Base-by-base conservation (phyloP, 2,888 invertebrate genomes). In the Eupithecia insigniata region DNA sequence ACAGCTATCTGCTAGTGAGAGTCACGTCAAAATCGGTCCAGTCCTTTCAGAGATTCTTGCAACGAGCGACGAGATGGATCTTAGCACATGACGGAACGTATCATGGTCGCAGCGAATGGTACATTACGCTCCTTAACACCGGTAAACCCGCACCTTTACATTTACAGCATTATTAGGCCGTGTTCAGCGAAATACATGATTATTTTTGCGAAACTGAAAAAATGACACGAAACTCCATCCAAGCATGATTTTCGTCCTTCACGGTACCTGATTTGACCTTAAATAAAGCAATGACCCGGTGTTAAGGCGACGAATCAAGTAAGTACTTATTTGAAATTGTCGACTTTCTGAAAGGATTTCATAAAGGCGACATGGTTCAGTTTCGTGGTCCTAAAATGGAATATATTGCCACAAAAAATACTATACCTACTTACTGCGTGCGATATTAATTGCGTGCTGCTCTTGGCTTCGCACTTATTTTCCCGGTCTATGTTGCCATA, bases 221-320 rank as follows among this genome's bases (percentile, higher is more conserved):
- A 64, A 64, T 55, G 51, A 51, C 62, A 70, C 67, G 18, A 55
- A 32, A 55, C 22, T 58, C 14, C 51, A 62, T 32, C 39, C 55
- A 65, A 67, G 39, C 71, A 67, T 71, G 67, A 55, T 60, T 34
- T 64, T 62, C 43, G 64, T 61, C 71, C 67, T 71, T 71, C 71
- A 67, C 64, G 71, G 39, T 62, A 43, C n/a, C 36, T 36, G 55
- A 43, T 30, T 55, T 64, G 64, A 64, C 67, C 64, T 62, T 43
- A 43, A 64, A 34, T 34, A n/a, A 64, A 43, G 69, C 64, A 61
- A 16, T 62, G 51, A 55, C 64, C 65, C 58, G 39, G 26, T 14
- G 32, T 46, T 34, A 69, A 32, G 66, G 30, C 28, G 26, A 67
- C 22, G 30, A 69, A 60, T 61, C n/a, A 1, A 4, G 66, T 43